Conservation (phyloP, 2,888 invertebrate species). For the Sarcophaga caerulescens region DNA sequence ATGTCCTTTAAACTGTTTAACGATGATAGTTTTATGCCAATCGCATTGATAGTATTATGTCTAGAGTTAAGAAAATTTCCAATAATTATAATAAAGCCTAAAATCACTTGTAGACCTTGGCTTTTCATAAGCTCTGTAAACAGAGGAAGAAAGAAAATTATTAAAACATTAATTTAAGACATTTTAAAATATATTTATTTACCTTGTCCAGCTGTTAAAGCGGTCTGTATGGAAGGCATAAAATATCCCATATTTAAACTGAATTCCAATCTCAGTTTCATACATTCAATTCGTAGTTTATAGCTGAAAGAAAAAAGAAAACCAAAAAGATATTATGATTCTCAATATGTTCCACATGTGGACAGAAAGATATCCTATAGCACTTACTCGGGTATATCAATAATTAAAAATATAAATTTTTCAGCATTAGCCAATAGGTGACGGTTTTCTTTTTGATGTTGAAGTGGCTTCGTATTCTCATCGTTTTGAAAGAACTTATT, state of each 20-base stretch:
- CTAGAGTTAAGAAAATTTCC: slow-evolving; percentile 98
- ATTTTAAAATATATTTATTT: slow-evolving; percentile 56
- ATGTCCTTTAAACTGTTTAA: slow-evolving; percentile 96
- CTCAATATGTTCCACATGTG: no score
- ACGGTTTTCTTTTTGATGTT: slow-evolving; percentile 92
- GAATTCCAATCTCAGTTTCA: slow-evolving; percentile 97
- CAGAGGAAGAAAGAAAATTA: neutral
- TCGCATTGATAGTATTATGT: slow-evolving; percentile 97
- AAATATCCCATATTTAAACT: slow-evolving; percentile 93
- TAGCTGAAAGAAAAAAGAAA: slow-evolving; percentile 84
- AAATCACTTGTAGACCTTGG: slow-evolving; percentile 89
- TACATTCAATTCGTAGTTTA: slow-evolving; percentile 95
- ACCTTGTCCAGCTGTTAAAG: slow-evolving; percentile 94
- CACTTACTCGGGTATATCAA: slow-evolving; percentile 91
- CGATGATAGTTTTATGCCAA: slow-evolving; percentile 95
- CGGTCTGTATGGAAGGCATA: slow-evolving; percentile 94
- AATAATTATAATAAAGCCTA: slow-evolving; percentile 96
- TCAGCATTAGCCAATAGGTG: slow-evolving; percentile 95
- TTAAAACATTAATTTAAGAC: neutral
- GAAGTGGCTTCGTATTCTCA: slow-evolving; percentile 95
- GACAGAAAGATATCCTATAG: neutral
- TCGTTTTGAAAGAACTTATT: slow-evolving; percentile 95
- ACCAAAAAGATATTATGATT: no score
- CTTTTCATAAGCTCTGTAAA: slow-evolving; percentile 85
- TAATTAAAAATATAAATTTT: slow-evolving; percentile 94